These are phyloP conservation scores for Synanthedon vespiformis DNA, from an alignment of 2,888 invertebrate species.

Conservation along the genomic window DNA sequence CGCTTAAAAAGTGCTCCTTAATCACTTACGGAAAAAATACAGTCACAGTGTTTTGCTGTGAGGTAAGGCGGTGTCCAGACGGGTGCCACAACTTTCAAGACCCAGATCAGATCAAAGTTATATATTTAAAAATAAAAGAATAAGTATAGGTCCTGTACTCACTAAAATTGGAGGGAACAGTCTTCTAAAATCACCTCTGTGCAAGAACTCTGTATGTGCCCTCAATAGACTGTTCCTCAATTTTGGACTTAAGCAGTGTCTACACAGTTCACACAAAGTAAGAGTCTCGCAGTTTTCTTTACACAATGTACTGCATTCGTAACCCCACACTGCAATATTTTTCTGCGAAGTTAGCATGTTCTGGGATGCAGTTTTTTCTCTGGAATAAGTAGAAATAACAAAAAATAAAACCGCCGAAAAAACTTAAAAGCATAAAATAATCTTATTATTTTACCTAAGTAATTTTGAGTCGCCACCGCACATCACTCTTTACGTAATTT, in stretches of 20 bases:
- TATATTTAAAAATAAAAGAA: no score
- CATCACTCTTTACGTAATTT: no score
- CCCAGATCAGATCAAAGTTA: neutral
- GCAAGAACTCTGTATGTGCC: slow-evolving; percentile 85
- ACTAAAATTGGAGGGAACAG: slow-evolving; percentile 82
- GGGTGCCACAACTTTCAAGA: no score
- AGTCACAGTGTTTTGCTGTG: no score
- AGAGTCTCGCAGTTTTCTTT: slow-evolving; percentile 69
- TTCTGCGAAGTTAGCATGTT: slow-evolving; percentile 81
- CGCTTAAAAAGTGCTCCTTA: no score
- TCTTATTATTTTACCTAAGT: no score
- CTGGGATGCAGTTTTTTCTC: slow-evolving; percentile 48
- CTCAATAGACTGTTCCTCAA: slow-evolving; percentile 71
- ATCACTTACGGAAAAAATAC: no score
- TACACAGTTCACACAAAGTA: slow-evolving; percentile 80
- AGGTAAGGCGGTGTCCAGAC: no score
- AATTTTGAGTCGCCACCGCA: no score
- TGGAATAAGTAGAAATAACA: slow-evolving; percentile 26
- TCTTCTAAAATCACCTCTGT: slow-evolving; percentile 82
- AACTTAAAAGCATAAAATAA: no score
- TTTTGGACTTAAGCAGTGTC: slow-evolving; percentile 76
- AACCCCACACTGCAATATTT: slow-evolving; percentile 82
- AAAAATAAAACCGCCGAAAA: no score
- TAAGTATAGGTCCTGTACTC: no score
- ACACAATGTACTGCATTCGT: slow-evolving; percentile 69